Conservation (phyloP, 2,888 invertebrate genomes). For the Oscheius sp. region DNA sequence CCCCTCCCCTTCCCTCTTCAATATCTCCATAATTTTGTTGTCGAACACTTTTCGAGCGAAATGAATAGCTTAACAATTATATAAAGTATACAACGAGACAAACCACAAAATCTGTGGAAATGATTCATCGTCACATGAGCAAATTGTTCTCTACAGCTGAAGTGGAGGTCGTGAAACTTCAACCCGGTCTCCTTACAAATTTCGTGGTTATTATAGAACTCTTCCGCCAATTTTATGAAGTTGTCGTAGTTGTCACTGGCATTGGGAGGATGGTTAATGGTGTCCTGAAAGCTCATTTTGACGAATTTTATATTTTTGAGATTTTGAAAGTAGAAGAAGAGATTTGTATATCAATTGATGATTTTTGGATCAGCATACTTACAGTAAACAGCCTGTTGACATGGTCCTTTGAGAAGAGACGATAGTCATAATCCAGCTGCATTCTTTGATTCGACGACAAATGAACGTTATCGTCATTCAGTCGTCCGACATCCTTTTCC, state of each 20-base stretch:
- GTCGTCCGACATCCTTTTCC: neutral
- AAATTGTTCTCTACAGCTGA: constrained; percentile 16
- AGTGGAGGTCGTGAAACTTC: constrained; percentile 6
- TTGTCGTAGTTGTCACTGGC: constrained; percentile 16
- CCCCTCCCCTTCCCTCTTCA: neutral
- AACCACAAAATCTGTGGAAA: constrained; percentile 1
- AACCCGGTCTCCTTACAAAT: constrained; percentile 12
- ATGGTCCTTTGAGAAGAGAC: constrained; percentile 15
- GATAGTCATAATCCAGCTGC: constrained; percentile 21
- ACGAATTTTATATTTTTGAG: too few species aligned
- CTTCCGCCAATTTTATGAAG: neutral
- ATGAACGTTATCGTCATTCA: constrained; percentile 10
- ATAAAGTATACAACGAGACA: neutral
- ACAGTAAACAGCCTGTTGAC: neutral
- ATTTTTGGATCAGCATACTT: too few species aligned
- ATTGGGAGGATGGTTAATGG: neutral
- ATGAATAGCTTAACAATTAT: neutral
- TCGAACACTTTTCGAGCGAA: neutral
- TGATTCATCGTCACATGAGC: constrained; percentile 9
- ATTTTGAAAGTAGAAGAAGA: too few species aligned
- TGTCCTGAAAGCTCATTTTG: too few species aligned
- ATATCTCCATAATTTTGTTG: neutral
- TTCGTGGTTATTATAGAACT: constrained; percentile 16
- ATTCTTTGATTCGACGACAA: constrained; percentile 7
- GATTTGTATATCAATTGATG: too few species aligned